These are phyloP conservation scores for Zoanthus sociatus DNA, from an alignment of 92 coral and sea anemone species.

Conservation along the genomic window DNA sequence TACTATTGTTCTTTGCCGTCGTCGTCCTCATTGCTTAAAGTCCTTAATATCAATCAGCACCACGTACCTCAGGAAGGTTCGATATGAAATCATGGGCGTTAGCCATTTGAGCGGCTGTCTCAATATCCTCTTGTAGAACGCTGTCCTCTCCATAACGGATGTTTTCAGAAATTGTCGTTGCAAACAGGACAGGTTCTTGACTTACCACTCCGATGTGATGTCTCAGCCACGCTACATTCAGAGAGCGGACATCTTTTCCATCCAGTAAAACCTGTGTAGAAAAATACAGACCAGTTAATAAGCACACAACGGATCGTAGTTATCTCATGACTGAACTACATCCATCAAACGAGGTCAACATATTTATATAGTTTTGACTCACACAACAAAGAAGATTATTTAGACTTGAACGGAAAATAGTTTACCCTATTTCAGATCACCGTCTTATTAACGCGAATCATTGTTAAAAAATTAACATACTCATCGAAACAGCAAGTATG, in stretches of 20 bases:
- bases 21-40: too few relatives aligned
- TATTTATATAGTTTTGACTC: too few relatives aligned
- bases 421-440: too few relatives aligned
- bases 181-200: conserved; percentile 65
- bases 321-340: too few relatives aligned
- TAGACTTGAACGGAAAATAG: too few relatives aligned
- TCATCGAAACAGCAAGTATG: too few relatives aligned
- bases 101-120: conserved; percentile 59
- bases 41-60: too few relatives aligned
- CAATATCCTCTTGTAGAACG: conserved; percentile 45
- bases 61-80: conserved; percentile 51
- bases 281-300: background rate
- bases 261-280: conserved; percentile 50
- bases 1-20: too few relatives aligned
- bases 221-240: conserved; percentile 52
- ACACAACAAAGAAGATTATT: too few relatives aligned
- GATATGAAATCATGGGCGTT: conserved; percentile 61
- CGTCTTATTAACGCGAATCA: too few relatives aligned
- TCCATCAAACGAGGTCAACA: too few relatives aligned
- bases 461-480: too few relatives aligned
- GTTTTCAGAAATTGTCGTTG: conserved; percentile 64
- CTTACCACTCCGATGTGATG: conserved; percentile 61
- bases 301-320: background rate
- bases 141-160: conserved; percentile 59
- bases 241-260: conserved; percentile 47